Evolutionary conservation across 2,888 invertebrate species (phyloP), one percentile per base, ranked within the genome.

Genomic region (Cosmia trapezina): DNA sequence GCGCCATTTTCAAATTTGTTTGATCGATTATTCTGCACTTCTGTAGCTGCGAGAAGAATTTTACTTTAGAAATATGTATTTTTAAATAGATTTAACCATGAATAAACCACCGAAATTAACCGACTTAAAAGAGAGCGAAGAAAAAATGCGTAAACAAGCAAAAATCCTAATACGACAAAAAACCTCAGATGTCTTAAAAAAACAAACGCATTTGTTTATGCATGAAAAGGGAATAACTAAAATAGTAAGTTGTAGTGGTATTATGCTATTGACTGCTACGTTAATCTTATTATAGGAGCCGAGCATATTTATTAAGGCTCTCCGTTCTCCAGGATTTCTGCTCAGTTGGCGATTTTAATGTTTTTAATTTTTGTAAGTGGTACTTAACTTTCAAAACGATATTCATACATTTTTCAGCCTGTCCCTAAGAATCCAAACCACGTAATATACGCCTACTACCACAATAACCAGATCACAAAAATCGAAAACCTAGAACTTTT

Each of bases 401-500:
- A 28, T 41, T 41, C 28, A 8, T 17, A 49, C 22, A 14, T 67
- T 97, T 90, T 91, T 49, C 90, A 96, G 96, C 93, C 94, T 1
- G 90, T 91, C 53, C 90, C 93, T 0, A 95, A 94, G 70, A 88
- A 91, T 67, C 88, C 94, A 12, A 93, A 84, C n/a, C 89, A 96
- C 65, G 84, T 98, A 59, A 95, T 96, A 33, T 97, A 97, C 81
- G 96, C 98, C 28, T 99, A 98, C 93, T 96, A 98, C 56, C 99
- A 98, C 89, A 98, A 98, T 88, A 99, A 99, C 91, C 97, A 97
- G 85, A 97, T 99, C 82, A 92, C 96, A 1, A 97, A 97, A 90
- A 97, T 99, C 37, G 97, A 98, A 90, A 98, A 98, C 87, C 89
- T 99, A 11, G 95, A 97, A 64, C 91, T 94, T 41, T 94, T 98